Conservation (phyloP, 2,113 vertebrate species). For the Noturus placidus region DNA sequence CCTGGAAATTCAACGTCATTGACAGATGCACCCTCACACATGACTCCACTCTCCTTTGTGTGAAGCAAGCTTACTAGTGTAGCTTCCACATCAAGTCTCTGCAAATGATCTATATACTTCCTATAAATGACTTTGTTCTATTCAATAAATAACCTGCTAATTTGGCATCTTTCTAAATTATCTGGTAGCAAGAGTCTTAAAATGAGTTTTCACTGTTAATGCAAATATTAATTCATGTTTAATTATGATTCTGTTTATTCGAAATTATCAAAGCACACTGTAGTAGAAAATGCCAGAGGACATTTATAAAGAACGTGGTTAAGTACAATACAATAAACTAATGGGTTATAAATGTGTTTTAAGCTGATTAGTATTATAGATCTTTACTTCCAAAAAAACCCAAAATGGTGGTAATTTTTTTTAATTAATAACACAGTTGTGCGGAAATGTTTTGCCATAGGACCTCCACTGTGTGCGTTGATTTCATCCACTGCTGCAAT, state of each 20-base stretch:
- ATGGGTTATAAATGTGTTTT: neutral
- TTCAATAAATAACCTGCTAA: neutral
- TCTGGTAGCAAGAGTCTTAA: neutral
- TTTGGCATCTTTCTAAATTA: neutral
- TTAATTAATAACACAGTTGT: neutral
- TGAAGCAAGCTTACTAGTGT: neutral
- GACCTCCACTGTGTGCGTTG: neutral
- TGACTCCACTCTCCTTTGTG: neutral
- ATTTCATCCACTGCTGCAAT: neutral
- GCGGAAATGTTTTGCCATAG: neutral
- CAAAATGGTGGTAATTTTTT: neutral
- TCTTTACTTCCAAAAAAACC: neutral
- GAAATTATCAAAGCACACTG: neutral
- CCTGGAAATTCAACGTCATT: constrained; percentile 19
- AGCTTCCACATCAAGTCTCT: too few relatives aligned
- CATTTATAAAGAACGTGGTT: neutral
- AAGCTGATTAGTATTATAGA: neutral
- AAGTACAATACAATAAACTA: neutral
- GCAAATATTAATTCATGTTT: neutral
- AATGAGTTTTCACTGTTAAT: neutral
- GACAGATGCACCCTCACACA: constrained; percentile 9
- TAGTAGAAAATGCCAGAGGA: neutral
- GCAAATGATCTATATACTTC: neutral
- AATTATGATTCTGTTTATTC: neutral
- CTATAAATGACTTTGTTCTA: neutral